These are phyloP conservation scores for Gymnarchus niloticus DNA, from an alignment of 2,113 vertebrate species.

Conservation along the genomic window DNA sequence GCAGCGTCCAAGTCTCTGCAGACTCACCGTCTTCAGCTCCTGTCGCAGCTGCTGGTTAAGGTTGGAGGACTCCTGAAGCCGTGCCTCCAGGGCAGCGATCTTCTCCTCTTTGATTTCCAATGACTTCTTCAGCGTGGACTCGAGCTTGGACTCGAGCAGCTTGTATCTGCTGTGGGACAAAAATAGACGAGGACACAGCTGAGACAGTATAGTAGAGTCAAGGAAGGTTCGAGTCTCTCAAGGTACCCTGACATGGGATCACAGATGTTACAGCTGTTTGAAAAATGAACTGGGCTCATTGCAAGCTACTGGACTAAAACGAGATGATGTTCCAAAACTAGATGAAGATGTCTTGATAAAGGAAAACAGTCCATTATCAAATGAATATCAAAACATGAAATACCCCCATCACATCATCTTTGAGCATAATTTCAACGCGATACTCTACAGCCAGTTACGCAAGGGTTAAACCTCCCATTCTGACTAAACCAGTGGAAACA, in stretches of 20 bases:
- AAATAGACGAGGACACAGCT: neutral
- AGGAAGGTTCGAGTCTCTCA: too few species aligned
- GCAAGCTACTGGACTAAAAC: too few species aligned
- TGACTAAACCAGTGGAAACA: neutral
- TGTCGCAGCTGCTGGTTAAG: slow-evolving; percentile 95
- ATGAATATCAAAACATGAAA: neutral
- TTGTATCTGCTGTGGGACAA: slow-evolving; percentile 70
- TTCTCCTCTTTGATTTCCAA: slow-evolving; percentile 98
- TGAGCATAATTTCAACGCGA: neutral
- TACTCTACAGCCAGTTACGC: neutral
- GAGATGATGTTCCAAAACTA: neutral
- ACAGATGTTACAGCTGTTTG: too few species aligned
- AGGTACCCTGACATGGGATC: too few species aligned
- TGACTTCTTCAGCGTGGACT: slow-evolving; percentile 90
- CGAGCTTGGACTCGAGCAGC: slow-evolving; percentile 89
- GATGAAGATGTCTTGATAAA: neutral
- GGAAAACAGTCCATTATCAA: neutral
- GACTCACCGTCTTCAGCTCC: slow-evolving; percentile 89
- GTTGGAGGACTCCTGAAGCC: slow-evolving; percentile 94
- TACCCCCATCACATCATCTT: neutral
- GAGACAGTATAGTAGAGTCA: neutral
- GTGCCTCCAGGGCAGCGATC: slow-evolving; percentile 92
- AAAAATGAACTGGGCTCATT: too few species aligned
- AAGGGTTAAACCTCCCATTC: neutral
- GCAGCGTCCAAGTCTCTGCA: neutral